Percentiles rank a stretch among this genome's conserved stretches.
Conservation (phyloP, 2,888 invertebrate genomes). For the Drosophila fulvimacula region DNA sequence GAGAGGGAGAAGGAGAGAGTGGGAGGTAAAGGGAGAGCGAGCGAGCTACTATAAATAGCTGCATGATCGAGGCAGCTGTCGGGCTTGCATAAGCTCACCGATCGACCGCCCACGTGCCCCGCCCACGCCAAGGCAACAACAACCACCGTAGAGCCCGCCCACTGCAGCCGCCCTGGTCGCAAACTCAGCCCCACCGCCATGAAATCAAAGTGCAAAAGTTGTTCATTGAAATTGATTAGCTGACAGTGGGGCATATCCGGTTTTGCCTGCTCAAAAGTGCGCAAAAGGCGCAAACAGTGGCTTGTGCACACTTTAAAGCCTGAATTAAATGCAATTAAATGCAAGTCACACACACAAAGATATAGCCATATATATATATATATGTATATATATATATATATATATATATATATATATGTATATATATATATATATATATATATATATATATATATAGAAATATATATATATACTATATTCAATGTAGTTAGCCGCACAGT, state of each 20-base stretch:
- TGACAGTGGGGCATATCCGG: conserved; percentile 11
- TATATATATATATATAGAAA: not conserved
- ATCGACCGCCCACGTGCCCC: not conserved
- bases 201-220: conserved; percentile 53
- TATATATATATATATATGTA: not conserved
- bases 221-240: conserved; percentile 66
- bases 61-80: conserved; percentile 4
- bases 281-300: not conserved
- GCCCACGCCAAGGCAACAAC: not conserved
- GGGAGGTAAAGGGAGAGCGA: not conserved
- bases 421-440: not conserved
- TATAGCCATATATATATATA: not conserved
- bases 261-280: not conserved
- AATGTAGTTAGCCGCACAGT: conserved; percentile 1
- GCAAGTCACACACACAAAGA: conserved; percentile 5
- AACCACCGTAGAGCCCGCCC: not conserved
- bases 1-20: not conserved
- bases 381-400: not conserved
- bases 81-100: conserved; percentile 29
- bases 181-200: not conserved
- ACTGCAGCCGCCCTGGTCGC: not conserved
- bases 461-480: not conserved
- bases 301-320: not conserved
- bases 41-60: conserved; percentile 34
- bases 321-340: conserved; percentile 57